Conservation (phyloP, 2,113 vertebrate species). For the Phylloscopus trochiloides region DNA sequence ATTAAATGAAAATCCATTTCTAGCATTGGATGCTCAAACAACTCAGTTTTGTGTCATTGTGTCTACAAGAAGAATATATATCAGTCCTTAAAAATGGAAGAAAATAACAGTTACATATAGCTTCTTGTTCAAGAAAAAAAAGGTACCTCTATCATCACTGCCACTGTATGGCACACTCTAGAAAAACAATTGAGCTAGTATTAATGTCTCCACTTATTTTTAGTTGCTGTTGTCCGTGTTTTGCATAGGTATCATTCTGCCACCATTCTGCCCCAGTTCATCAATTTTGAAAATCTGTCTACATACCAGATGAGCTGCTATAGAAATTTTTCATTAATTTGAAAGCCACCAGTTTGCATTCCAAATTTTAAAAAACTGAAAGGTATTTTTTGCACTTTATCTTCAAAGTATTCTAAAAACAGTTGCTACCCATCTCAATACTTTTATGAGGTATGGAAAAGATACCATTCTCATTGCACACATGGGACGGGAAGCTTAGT, state of each 20-base stretch:
- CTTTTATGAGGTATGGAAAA: neutral
- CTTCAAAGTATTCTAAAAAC: neutral
- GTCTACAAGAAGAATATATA: neutral
- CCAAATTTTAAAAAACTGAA: neutral
- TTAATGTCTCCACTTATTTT: neutral
- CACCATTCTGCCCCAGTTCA: neutral
- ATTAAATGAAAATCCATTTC: neutral
- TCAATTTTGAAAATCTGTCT: neutral
- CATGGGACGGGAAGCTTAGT: neutral
- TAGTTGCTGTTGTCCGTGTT: neutral
- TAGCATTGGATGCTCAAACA: neutral
- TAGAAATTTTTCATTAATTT: neutral
- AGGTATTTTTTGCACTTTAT: neutral
- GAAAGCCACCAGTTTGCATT: neutral
- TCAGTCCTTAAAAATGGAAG: neutral
- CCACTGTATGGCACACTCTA: neutral
- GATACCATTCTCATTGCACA: neutral
- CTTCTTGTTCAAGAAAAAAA: neutral
- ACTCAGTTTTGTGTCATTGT: neutral
- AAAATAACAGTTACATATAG: neutral
- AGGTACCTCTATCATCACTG: accelerated
- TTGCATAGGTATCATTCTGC: neutral
- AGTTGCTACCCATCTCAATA: neutral
- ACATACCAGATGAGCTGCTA: neutral
- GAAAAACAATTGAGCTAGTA: accelerated